Conservation (phyloP, 2,113 vertebrate species). For the Phasianus colchicus region DNA sequence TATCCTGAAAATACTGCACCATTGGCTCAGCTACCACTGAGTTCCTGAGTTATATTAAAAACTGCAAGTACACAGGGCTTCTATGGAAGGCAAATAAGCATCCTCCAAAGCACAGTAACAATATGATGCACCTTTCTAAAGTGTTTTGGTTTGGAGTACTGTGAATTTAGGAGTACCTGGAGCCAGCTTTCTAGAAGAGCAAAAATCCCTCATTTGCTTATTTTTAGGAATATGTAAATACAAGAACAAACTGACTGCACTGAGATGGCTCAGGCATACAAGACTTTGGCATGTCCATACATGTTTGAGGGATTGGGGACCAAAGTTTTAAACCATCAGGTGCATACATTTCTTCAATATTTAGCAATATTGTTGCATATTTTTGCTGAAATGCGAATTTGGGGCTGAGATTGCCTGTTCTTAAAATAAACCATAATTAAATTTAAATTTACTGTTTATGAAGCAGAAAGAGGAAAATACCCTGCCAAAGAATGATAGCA, state of each 20-base stretch:
- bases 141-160: neutral
- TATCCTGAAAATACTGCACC: neutral
- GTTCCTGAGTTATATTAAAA: neutral
- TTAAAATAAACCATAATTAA: neutral
- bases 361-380: neutral
- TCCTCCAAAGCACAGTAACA: neutral
- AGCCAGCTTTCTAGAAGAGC: neutral
- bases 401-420: neutral
- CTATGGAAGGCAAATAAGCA: neutral
- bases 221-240: neutral
- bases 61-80: neutral
- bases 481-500: neutral
- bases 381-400: neutral
- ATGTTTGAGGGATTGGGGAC: neutral
- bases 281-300: neutral
- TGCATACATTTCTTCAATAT: neutral
- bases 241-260: neutral
- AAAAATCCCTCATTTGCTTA: neutral
- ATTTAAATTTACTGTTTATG: neutral
- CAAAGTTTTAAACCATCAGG: neutral
- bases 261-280: neutral
- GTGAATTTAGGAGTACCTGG: neutral
- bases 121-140: neutral
- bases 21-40: neutral
- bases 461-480: neutral